Evolutionary conservation across 2,888 invertebrate species (phyloP).

Genomic region (Rhingia rostrata): DNA sequence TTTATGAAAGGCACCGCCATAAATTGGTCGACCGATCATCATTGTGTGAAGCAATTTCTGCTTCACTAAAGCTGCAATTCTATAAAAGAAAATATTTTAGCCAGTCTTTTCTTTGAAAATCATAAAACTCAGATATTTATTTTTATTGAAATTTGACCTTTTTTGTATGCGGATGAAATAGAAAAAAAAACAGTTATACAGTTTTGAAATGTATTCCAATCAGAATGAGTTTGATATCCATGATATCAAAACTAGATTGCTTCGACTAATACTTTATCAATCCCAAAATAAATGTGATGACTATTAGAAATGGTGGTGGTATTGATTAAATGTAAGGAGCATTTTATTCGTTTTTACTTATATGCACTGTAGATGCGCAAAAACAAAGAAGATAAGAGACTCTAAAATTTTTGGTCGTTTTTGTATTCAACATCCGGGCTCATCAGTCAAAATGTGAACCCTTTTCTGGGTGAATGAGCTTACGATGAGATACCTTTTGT

Average conservation of each 20-base stretch:
- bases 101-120: constrained; percentile 32
- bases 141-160: constrained; percentile 58
- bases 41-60: constrained; percentile 63
- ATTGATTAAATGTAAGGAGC: too few relatives aligned
- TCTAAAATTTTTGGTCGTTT: neutral
- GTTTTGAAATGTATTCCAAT: too few relatives aligned
- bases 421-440: constrained; percentile 7
- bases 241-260: too few relatives aligned
- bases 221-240: too few relatives aligned
- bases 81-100: constrained; percentile 42
- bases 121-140: constrained; percentile 14
- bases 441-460: constrained; percentile 43
- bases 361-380: too few relatives aligned
- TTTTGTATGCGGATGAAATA: constrained; percentile 43
- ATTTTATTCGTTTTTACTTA: constrained; percentile 2
- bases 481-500: constrained; percentile 48
- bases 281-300: too few relatives aligned
- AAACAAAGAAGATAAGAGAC: neutral
- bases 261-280: too few relatives aligned
- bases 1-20: constrained; percentile 41
- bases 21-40: constrained; percentile 70
- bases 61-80: constrained; percentile 66
- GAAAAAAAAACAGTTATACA: neutral
- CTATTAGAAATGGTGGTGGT: too few relatives aligned
- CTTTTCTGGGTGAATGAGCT: constrained; percentile 43